A percentile compares a stretch with the other conserved stretches of the same genome.
These are phyloP conservation scores for Acipenser ruthenus DNA, from an alignment of 2,797 vertebrate species.

Conservation along the genomic window DNA sequence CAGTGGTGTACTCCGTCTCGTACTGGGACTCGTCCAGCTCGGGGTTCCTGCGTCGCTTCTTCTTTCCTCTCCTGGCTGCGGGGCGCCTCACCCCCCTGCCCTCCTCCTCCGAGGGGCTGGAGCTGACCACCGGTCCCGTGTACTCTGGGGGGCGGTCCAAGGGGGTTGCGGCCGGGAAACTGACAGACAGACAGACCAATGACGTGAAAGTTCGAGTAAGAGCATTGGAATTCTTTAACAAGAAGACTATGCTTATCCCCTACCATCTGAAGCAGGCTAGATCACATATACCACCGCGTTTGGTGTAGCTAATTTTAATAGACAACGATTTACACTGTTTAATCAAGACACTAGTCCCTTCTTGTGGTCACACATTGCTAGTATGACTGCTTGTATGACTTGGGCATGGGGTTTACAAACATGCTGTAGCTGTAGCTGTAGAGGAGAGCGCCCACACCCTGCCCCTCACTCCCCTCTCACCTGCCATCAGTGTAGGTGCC, in stretches of 20 bases:
- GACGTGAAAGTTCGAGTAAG: too few species aligned
- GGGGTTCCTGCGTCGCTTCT: conserved; percentile 57
- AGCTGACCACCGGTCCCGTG: conserved; percentile 29
- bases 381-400: too few species aligned
- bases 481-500: conserved; percentile 36
- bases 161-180: conserved; percentile 44
- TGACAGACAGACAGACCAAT: conserved; percentile 18
- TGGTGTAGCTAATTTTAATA: too few species aligned
- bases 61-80: conserved; percentile 48
- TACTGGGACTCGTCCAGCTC: conserved; percentile 57
- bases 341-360: too few species aligned
- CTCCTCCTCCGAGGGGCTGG: conserved; percentile 42
- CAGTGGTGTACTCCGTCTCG: conserved; percentile 72
- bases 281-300: too few species aligned
- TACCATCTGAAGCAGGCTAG: too few species aligned
- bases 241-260: too few species aligned
- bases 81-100: conserved; percentile 20
- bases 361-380: too few species aligned
- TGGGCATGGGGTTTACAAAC: too few species aligned
- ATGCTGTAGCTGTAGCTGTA: background rate
- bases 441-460: background rate
- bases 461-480: conserved; percentile 36
- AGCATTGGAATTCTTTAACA: too few species aligned
- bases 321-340: too few species aligned
- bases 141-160: conserved; percentile 23